These are phyloP conservation scores for Diadegma fenestrale DNA, from an alignment of 2,888 invertebrate genomes.

Conservation along the genomic window DNA sequence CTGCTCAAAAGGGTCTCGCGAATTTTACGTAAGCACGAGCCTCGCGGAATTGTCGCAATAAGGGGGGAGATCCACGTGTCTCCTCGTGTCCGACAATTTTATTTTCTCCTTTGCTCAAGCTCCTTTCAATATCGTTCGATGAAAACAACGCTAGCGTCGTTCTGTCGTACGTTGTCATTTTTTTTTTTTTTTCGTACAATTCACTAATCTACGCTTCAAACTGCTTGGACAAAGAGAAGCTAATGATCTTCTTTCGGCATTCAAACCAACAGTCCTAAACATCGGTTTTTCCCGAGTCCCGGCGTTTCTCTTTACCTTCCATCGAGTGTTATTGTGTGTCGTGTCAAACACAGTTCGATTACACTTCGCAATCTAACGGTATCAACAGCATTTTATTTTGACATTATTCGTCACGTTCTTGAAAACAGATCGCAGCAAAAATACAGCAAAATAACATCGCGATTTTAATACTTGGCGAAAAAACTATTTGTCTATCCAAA, in stretches of 20 bases:
- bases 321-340: background rate
- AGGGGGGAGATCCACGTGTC: conserved; percentile 4
- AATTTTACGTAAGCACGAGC: conserved; percentile 20
- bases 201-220: background rate
- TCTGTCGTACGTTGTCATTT: background rate
- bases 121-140: conserved; percentile 1
- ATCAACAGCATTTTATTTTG: background rate
- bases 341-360: background rate
- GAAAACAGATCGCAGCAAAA: background rate
- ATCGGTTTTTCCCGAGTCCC: conserved; percentile 3
- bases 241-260: background rate
- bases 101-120: background rate
- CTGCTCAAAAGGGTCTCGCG: background rate
- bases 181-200: background rate
- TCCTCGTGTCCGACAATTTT: background rate
- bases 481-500: background rate
- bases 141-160: background rate
- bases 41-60: background rate
- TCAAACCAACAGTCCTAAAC: conserved; percentile 31
- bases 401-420: background rate
- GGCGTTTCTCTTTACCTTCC: background rate
- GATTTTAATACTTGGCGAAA: background rate
- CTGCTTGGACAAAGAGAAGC: background rate
- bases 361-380: background rate
- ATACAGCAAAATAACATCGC: background rate